Evolutionary conservation across 2,797 vertebrate species (phyloP), one percentile per base, ranked within the genome.

Genomic region (Squalus acanthias): DNA sequence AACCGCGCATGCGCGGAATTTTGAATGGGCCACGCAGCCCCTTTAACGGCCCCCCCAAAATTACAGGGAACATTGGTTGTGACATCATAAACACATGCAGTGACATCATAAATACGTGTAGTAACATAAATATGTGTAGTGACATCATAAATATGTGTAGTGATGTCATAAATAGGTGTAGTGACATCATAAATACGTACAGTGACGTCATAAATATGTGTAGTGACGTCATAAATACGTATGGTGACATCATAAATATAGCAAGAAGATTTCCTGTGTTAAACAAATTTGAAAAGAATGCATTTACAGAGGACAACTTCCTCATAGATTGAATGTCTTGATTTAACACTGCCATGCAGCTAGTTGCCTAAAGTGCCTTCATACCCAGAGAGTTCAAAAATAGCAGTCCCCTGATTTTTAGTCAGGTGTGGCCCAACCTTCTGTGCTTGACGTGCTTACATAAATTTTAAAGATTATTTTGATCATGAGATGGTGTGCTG

Each of bases 401-500:
- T 63, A 91, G 57, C 10, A 63, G 57, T 91, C 12, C 29, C 1
- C 20, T 53, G 50, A 17, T 17, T 20, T 24, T 88, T n/a, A 76
- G 33, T 29, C 33, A 13, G 33, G 33, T 85, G 12, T 50, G 22
- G 82, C 29, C 29, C 29, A 91, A 63, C 60, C 29, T 91, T 91
- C 13, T 91, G 29, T 15, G 17, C 88, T 63, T 10, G 53, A 57
- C 2, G 53, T 60, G 33, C 60, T 33, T n/a, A 20, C 26, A 17
- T n/a, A n/a, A 17, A 91, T 20, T 57, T 91, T 91, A n/a, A 33
- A 91, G 87, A 89, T 89, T 89, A 89, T 89, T 89, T 89, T 89
- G 57, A 89, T 33, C 87, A 89, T 60, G 87, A 29, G 53, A 22
- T 89, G 20, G 24, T 13, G 53, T 91, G 29, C 29, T 15, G 15